A percentile compares a stretch with the other conserved stretches of the same genome.
Evolutionary conservation across 2,113 vertebrate species (phyloP).

Genomic region (Cranoglanis bouderius): DNA sequence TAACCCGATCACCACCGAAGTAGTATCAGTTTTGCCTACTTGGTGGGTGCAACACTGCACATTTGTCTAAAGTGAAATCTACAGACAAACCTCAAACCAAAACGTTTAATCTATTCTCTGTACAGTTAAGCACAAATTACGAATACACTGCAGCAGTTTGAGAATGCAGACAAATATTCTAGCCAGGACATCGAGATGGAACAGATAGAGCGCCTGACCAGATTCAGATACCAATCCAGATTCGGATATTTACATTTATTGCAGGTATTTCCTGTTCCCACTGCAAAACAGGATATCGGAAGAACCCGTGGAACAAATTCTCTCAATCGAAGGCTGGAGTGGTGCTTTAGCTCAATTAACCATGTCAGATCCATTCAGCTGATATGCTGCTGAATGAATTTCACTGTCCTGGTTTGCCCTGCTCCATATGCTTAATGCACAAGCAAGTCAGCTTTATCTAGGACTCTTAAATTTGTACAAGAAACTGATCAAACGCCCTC

Average conservation of each 20-base stretch:
- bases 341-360: background rate
- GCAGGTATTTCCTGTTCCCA: conserved; percentile 20
- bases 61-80: background rate
- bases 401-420: background rate
- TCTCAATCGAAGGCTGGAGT: background rate
- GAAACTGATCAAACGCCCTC: background rate
- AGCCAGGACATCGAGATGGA: background rate
- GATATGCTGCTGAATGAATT: background rate
- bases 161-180: background rate
- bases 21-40: background rate
- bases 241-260: conserved; percentile 6
- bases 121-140: background rate
- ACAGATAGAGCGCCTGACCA: background rate
- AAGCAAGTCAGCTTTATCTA: background rate
- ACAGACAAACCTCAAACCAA: background rate
- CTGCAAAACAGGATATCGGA: background rate
- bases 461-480: background rate
- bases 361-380: background rate
- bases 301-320: background rate
- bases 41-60: conserved; percentile 41
- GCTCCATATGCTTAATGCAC: background rate
- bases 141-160: background rate
- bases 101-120: background rate
- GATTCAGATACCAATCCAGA: background rate
- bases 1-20: background rate